phyloP scores from a whole-genome alignment of 92 coral and sea anemone species.

The Phenganax subtilis region DNA sequence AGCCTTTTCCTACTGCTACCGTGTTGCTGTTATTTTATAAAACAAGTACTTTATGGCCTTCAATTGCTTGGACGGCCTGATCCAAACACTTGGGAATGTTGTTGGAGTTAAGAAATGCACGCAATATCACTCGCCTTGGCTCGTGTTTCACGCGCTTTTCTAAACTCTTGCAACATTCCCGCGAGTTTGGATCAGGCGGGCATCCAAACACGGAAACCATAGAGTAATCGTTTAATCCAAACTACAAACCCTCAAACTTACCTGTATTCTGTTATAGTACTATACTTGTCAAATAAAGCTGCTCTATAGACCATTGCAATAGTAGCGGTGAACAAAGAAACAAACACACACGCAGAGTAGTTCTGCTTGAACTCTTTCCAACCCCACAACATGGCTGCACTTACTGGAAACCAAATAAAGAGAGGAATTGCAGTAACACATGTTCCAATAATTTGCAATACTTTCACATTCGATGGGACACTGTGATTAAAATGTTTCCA shows the following conservation, averaged over 20 bases:
- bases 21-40: too few relatives aligned
- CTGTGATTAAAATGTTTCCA: background rate
- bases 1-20: too few relatives aligned
- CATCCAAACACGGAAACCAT: too few relatives aligned
- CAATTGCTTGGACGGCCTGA: too few relatives aligned
- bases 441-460: background rate
- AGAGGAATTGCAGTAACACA: background rate
- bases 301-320: background rate
- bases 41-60: too few relatives aligned
- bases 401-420: background rate
- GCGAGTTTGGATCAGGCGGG: too few relatives aligned
- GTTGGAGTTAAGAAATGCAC: too few relatives aligned
- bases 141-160: too few relatives aligned
- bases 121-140: too few relatives aligned
- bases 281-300: background rate
- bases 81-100: too few relatives aligned
- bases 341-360: background rate
- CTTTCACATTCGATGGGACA: background rate
- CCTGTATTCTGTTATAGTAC: background rate
- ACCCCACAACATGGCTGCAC: slow-evolving; percentile 11
- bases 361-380: background rate
- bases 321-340: background rate
- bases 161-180: too few relatives aligned
- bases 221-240: too few relatives aligned
- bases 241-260: background rate